These are phyloP conservation scores for Ormyrus thymus DNA, from an alignment of 2,888 invertebrate species.

Conservation along the genomic window DNA sequence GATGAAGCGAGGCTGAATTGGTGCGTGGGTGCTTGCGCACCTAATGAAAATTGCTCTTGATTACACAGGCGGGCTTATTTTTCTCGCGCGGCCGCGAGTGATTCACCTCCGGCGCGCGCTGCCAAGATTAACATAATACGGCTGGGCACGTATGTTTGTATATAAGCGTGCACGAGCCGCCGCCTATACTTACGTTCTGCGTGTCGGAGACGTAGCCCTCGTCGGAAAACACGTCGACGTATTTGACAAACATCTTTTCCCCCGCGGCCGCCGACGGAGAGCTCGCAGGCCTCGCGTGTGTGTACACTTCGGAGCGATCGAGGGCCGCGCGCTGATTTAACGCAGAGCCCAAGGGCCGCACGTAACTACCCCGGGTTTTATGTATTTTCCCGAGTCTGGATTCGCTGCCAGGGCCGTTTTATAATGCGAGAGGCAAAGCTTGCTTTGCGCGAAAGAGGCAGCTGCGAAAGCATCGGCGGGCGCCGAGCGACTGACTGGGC, in stretches of 20 bases:
- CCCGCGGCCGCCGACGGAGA: background rate
- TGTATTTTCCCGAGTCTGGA: constrained; percentile 13
- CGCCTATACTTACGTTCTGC: constrained; percentile 20
- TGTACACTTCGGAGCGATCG: too few species aligned
- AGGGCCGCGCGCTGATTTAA: too few species aligned
- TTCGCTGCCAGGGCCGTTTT: background rate
- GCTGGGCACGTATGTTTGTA: too few species aligned
- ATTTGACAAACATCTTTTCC: constrained; percentile 62
- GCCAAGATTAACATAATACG: too few species aligned
- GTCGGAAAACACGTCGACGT: constrained; percentile 63
- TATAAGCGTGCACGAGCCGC: too few species aligned
- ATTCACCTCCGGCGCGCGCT: constrained; percentile 17
- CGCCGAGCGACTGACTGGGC: background rate
- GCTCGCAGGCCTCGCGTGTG: background rate
- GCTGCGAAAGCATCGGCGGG: constrained; percentile 38
- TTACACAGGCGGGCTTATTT: constrained; percentile 6
- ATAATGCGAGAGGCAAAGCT: too few species aligned
- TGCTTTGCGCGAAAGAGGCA: background rate
- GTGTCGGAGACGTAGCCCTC: constrained; percentile 63
- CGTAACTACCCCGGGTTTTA: constrained; percentile 4
- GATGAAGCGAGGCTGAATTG: too few species aligned
- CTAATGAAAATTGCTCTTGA: constrained; percentile 40
- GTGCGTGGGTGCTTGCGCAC: background rate
- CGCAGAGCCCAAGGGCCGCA: background rate
- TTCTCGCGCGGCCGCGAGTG: background rate